These are phyloP conservation scores for Cotesia typhae DNA, from an alignment of 1,140 invertebrate genomes.

Conservation along the genomic window DNA sequence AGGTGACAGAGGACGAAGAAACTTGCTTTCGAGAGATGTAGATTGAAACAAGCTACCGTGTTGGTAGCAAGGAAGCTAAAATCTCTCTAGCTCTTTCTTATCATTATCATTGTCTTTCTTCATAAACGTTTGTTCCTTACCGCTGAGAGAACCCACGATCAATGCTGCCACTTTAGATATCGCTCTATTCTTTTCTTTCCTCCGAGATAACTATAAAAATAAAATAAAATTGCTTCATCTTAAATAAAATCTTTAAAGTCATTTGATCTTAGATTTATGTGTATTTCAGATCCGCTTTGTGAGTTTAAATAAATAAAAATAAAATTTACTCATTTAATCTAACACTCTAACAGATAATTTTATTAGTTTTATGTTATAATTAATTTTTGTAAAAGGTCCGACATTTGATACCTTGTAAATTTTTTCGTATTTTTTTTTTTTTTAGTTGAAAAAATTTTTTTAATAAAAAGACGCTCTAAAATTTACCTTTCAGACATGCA, in stretches of 20 bases:
- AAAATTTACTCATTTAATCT: no score
- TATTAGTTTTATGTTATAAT: no score
- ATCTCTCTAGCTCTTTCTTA: neutral
- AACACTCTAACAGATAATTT: no score
- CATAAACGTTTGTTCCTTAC: neutral
- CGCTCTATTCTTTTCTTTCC: constrained; percentile 15
- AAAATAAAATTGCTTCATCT: constrained; percentile 8
- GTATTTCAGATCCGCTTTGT: no score
- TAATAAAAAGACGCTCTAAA: no score
- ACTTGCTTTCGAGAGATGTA: constrained; percentile 11
- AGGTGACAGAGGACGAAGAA: constrained; percentile 20
- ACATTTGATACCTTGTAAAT: no score
- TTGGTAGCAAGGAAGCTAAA: constrained; percentile 15
- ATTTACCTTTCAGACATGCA: no score
- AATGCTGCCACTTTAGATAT: constrained; percentile 22
- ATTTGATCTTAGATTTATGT: no score
- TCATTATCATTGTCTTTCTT: neutral
- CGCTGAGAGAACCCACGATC: neutral
- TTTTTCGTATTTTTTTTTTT: no score
- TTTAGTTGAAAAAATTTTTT: no score
- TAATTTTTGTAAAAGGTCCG: no score
- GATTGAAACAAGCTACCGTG: constrained; percentile 25
- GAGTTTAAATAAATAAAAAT: no score
- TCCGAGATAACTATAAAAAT: constrained; percentile 11
- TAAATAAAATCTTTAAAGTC: neutral